Evolutionary conservation across 1,140 invertebrate genomes (phyloP).

Genomic region (Rhagoletis zephyria): DNA sequence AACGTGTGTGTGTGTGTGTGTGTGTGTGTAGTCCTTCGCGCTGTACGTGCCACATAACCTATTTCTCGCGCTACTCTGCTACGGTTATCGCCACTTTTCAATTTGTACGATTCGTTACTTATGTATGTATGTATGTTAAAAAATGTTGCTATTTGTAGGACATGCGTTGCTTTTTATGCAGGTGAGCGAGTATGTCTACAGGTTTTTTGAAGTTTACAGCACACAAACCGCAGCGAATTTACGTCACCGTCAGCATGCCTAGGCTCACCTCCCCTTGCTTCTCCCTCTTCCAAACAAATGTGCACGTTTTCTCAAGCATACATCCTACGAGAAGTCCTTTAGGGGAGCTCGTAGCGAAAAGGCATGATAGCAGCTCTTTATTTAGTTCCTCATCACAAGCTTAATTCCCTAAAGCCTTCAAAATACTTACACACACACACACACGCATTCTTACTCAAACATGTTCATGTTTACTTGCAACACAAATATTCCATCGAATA

Average conservation of each 20-base stretch:
- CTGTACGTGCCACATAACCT: slow-evolving; percentile 34
- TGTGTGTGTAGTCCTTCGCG: not conserved
- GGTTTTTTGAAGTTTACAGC: not conserved
- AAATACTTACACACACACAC: not conserved
- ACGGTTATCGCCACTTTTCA: not conserved
- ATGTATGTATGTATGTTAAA: not conserved
- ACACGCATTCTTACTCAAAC: not conserved
- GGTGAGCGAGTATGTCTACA: not conserved
- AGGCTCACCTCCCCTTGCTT: too few relatives aligned
- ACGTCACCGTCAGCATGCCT: not conserved
- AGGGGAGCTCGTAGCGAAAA: not conserved
- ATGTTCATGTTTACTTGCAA: not conserved
- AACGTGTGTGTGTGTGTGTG: not conserved
- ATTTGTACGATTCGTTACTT: slow-evolving; percentile 19
- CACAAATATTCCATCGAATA: slow-evolving; percentile 11
- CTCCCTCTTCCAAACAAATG: too few relatives aligned
- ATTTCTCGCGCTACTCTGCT: not conserved
- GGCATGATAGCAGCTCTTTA: not conserved
- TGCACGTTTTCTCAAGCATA: too few relatives aligned
- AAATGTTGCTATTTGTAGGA: slow-evolving; percentile 33
- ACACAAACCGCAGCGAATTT: not conserved
- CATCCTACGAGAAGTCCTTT: not conserved
- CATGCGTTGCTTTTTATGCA: not conserved
- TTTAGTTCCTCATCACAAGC: not conserved
- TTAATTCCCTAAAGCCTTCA: slow-evolving; percentile 13